These are phyloP conservation scores for Capitella teleta DNA, from an alignment of 1,140 invertebrate genomes.

Conservation along the genomic window DNA sequence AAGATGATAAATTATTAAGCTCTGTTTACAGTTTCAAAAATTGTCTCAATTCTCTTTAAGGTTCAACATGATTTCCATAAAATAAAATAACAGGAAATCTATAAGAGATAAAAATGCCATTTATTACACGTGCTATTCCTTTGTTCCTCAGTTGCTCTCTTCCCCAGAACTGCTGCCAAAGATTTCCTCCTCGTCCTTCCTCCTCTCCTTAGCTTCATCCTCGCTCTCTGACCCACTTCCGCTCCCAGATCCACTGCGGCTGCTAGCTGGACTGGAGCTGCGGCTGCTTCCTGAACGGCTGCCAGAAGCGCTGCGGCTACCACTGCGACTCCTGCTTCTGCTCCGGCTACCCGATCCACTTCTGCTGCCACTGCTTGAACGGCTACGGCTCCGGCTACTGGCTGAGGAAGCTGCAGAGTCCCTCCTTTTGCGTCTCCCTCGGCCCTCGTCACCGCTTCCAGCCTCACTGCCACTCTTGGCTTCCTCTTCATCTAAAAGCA, in stretches of 20 bases:
- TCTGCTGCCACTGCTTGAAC: conserved; percentile 13
- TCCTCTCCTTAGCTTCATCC: conserved; percentile 16
- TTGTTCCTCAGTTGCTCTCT: background rate
- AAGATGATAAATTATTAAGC: too few relatives aligned
- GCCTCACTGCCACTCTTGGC: conserved; percentile 11
- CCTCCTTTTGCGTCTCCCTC: conserved; percentile 6
- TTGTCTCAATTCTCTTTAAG: too few relatives aligned
- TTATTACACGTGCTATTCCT: too few relatives aligned
- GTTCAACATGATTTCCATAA: too few relatives aligned
- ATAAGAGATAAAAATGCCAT: too few relatives aligned
- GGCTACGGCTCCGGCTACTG: background rate
- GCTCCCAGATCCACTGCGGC: conserved; percentile 12
- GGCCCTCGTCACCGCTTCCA: conserved; percentile 22
- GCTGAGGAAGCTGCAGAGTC: conserved; percentile 7
- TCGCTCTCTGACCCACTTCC: conserved; percentile 20
- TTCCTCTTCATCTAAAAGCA: conserved; percentile 17
- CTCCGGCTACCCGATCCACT: conserved; percentile 9
- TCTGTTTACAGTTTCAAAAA: too few relatives aligned
- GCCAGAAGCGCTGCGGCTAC: conserved; percentile 5
- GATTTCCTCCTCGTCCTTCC: conserved; percentile 41
- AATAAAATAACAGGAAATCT: too few relatives aligned
- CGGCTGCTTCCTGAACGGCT: background rate
- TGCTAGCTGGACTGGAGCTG: background rate
- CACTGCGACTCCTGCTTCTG: conserved; percentile 18
- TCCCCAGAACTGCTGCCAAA: conserved; percentile 31